Evolutionary conservation across 2,797 vertebrate species (phyloP), one percentile per base, ranked within the genome.

Genomic region (Ciconia nigra): DNA sequence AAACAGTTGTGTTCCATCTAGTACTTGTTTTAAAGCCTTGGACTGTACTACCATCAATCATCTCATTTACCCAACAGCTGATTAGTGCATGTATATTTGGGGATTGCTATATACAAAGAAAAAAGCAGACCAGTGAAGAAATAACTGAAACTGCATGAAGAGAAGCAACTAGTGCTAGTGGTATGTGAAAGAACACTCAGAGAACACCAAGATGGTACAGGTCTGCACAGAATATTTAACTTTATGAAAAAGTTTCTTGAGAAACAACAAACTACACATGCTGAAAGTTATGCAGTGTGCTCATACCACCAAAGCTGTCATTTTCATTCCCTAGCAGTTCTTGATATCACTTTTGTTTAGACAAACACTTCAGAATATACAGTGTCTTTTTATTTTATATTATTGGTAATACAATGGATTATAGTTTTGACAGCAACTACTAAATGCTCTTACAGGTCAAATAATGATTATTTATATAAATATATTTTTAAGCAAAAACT

Each of bases 61-160:
- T 35, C 14, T 25, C 6, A 41, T 41, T 65, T 66, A 61, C 66
- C 89, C 63, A 44, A 17, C 2, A 25, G 37, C 13, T 72, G 25
- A 17, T 66, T 19, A 28, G 13, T 6, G 16, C 4, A 15, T 10
- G 25, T 1, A 0, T 35, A 47, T 49, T 62, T 58, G 28, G 17
- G 9, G 25, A n/a, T 44, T 46, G 11, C 10, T 12, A 6, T 5
- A 25, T 6, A 31, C 0, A 1, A 41, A 3, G 1, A 1, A 41
- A 58, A 54, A 67, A 62, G 5, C 35, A 66, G 26, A 74, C 2
- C 7, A 31, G 58, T 13, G 46, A 67, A 65, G 21, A 72, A 83
- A n/a, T 31, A 62, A n/a, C 39, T 52, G 29, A 52, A 86, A 63
- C 18, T 26, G 4, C 22, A 15, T 1, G 5, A 65, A 71, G 9